Base-by-base conservation (phyloP, 2,113 vertebrate species). In the Columbina picui region DNA sequence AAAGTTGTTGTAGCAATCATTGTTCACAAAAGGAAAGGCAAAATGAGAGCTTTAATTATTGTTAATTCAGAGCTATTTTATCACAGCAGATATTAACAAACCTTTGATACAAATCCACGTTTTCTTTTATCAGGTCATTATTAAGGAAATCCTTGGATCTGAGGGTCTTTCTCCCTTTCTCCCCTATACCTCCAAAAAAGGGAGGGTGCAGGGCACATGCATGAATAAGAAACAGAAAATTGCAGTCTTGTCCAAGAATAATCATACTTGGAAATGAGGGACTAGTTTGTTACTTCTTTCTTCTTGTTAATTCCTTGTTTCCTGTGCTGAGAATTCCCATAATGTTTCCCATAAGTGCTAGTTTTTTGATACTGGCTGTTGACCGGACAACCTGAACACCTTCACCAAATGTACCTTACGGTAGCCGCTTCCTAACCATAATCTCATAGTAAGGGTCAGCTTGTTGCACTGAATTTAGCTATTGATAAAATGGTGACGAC, bases 181-280 rank as follows among this genome's bases (percentile, higher is more conserved):
- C 2, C 7, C 3, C 2, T 4, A 4, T 5, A 3, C 3, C 1
- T 1, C 5, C 6, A 9, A 4, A 0, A 23, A 5, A 4, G 23
- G 10, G 10, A 8, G 0, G 1, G 1, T 45, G 2, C 3, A 7
- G 9, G 8, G 5, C 14, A 47, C 20, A 20, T 52, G n/a, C 9
- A 20, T 47, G 26, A 70, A 4, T 60, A 29, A 43, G 16, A 47
- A 30, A 47, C 4, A n/a, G 64, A 30, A 57, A 19, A 34, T 1
- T 32, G 20, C 10, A 60, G 16, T 39, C 38, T 81, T 41, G 8
- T 53, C 25, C 25, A 45, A 22, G 50, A 27, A 38, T 15, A 16
- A 45, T 7, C 22, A 19, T 34, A 27, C 22, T 29, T 71, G 17
- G 21, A 80, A 55, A 39, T 14, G 9, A 69, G 15, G n/a, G 41